phyloP scores from a whole-genome alignment of 1,140 invertebrate genomes.

The Zaprionus africanus region DNA sequence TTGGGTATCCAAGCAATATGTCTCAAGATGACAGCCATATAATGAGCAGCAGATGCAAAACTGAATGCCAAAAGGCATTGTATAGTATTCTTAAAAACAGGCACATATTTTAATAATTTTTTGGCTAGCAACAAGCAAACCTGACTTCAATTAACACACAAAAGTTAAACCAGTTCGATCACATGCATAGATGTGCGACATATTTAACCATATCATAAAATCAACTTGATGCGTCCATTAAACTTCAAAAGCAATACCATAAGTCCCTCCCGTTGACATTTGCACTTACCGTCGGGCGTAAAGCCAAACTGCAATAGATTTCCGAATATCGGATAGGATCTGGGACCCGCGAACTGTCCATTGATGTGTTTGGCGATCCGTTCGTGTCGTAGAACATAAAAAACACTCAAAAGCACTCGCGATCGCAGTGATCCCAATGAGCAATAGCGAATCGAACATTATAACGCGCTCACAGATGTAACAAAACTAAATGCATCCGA shows the following conservation, averaged over 20 bases:
- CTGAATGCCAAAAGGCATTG: conserved; percentile 71
- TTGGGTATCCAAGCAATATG: neutral
- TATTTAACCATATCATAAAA: conserved; percentile 25
- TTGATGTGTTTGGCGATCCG: conserved; percentile 20
- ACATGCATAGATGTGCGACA: conserved; percentile 7
- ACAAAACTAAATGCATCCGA: conserved; percentile 26
- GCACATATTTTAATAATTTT: conserved; percentile 41
- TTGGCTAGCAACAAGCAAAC: conserved; percentile 35
- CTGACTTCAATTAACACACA: conserved; percentile 36
- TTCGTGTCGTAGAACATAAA: conserved; percentile 17
- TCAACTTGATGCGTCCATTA: neutral
- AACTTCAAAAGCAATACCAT: neutral
- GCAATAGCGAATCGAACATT: conserved; percentile 29
- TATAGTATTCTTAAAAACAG: conserved; percentile 31
- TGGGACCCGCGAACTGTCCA: conserved; percentile 38
- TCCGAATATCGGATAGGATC: conserved; percentile 30
- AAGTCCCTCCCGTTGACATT: conserved; percentile 13
- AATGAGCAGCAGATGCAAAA: conserved; percentile 15
- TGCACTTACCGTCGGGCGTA: conserved; percentile 47
- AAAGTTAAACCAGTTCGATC: conserved; percentile 19
- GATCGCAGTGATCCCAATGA: conserved; percentile 16
- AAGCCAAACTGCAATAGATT: conserved; percentile 50
- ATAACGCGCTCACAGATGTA: conserved; percentile 14
- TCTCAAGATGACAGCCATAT: conserved; percentile 19
- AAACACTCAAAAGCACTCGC: conserved; percentile 20